These are phyloP conservation scores for Platynereis dumerilii DNA, from an alignment of 2,888 invertebrate genomes.

Conservation along the genomic window DNA sequence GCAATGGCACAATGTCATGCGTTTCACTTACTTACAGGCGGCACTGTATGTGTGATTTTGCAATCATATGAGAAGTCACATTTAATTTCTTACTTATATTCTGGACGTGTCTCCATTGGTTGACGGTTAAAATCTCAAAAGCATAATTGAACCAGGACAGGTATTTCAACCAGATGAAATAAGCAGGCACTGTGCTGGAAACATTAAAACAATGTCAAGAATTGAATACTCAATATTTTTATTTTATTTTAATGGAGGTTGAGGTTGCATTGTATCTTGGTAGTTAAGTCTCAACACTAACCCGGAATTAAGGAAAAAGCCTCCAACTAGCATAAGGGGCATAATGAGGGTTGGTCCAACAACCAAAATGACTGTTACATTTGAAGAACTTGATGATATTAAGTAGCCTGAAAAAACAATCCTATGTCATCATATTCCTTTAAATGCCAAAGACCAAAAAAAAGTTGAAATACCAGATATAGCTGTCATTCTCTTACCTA, in stretches of 20 bases:
- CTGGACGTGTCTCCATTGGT: conserved; percentile 85
- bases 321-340: conserved; percentile 92
- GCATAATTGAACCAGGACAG: conserved; percentile 92
- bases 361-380: conserved; percentile 86
- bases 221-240: too few species aligned
- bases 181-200: conserved; percentile 55
- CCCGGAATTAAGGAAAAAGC: conserved; percentile 91
- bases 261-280: neutral
- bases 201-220: conserved; percentile 4
- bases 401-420: conserved; percentile 77
- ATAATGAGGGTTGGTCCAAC: conserved; percentile 91
- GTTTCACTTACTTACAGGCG: too few species aligned
- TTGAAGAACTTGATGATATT: conserved; percentile 84
- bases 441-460: neutral
- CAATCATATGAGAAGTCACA: too few species aligned
- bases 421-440: neutral
- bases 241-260: neutral
- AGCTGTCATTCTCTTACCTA: conserved; percentile 64
- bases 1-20: too few species aligned
- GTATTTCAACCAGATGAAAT: conserved; percentile 67
- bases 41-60: too few species aligned
- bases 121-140: conserved; percentile 85
- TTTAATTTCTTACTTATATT: conserved; percentile 69
- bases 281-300: conserved; percentile 65
- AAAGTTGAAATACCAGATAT: too few species aligned